These are phyloP conservation scores for Amiota minor DNA, from an alignment of 2,888 invertebrate genomes.

Conservation along the genomic window DNA sequence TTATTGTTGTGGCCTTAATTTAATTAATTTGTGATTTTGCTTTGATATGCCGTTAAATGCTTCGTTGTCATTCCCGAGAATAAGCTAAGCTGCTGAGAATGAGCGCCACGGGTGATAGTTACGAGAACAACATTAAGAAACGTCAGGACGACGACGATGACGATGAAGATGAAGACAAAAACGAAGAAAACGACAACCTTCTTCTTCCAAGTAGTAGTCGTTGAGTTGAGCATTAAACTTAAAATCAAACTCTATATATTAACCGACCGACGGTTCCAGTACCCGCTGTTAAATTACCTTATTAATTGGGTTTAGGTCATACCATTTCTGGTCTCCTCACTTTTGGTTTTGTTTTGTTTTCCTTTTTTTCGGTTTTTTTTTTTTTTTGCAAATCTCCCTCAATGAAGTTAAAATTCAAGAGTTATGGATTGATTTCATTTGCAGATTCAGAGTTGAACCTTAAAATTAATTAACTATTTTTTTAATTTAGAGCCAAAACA, in stretches of 20 bases:
- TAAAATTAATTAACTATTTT: too few relatives aligned
- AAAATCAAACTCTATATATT: neutral
- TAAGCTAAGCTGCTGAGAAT: neutral
- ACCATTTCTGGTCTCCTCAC: neutral
- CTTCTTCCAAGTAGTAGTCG: neutral
- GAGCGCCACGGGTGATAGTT: too few relatives aligned
- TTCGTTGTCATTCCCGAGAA: neutral
- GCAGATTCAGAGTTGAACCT: too few relatives aligned
- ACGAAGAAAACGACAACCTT: neutral
- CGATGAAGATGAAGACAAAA: neutral
- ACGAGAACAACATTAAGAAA: neutral
- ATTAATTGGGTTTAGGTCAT: slow-evolving; percentile 1
- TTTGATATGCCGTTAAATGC: slow-evolving; percentile 5
- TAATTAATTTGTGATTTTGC: slow-evolving; percentile 15
- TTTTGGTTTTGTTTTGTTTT: neutral
- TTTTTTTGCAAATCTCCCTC: neutral
- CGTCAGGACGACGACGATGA: neutral
- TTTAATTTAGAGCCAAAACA: too few relatives aligned
- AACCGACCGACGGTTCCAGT: neutral
- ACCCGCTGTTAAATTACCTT: slow-evolving; percentile 14
- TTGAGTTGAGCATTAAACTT: neutral
- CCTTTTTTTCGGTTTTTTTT: neutral
- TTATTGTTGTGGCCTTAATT: neutral
- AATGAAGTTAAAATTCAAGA: too few relatives aligned
- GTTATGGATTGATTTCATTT: too few relatives aligned